These are phyloP conservation scores for Columbina picui DNA, from an alignment of 2,113 vertebrate species.

Conservation along the genomic window DNA sequence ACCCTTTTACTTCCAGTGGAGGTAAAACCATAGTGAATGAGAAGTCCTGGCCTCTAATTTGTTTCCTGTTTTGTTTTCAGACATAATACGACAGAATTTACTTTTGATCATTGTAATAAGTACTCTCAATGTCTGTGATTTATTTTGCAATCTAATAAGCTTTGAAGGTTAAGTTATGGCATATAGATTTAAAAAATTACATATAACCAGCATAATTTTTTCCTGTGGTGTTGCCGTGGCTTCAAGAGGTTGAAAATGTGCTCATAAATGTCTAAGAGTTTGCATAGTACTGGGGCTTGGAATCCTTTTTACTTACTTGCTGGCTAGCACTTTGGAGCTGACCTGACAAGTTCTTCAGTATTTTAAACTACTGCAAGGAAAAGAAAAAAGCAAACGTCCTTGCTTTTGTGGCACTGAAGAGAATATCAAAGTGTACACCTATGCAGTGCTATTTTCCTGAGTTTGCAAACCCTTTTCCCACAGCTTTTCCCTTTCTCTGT, in stretches of 20 bases:
- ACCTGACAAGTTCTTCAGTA: not conserved
- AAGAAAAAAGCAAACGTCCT: not conserved
- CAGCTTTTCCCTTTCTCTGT: not conserved
- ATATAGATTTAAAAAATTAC: not conserved
- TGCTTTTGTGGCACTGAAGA: not conserved
- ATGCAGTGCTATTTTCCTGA: not conserved
- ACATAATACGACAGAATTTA: not conserved
- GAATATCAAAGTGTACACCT: not conserved
- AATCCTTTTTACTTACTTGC: not conserved
- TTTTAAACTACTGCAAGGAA: not conserved
- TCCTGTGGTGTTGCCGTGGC: not conserved
- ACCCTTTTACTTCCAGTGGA: not conserved
- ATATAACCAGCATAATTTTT: not conserved
- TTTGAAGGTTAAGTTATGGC: not conserved
- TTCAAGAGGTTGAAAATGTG: not conserved
- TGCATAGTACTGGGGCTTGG: not conserved
- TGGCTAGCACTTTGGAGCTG: not conserved
- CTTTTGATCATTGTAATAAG: constrained; percentile 19
- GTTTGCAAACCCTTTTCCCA: not conserved
- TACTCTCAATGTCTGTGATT: not conserved
- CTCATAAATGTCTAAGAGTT: not conserved
- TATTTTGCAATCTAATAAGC: not conserved
- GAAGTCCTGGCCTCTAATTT: not conserved
- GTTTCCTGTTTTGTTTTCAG: not conserved
- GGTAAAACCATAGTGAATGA: not conserved